Evolutionary conservation across 2,888 invertebrate species (phyloP).

Genomic region (Chironomus riparius): DNA sequence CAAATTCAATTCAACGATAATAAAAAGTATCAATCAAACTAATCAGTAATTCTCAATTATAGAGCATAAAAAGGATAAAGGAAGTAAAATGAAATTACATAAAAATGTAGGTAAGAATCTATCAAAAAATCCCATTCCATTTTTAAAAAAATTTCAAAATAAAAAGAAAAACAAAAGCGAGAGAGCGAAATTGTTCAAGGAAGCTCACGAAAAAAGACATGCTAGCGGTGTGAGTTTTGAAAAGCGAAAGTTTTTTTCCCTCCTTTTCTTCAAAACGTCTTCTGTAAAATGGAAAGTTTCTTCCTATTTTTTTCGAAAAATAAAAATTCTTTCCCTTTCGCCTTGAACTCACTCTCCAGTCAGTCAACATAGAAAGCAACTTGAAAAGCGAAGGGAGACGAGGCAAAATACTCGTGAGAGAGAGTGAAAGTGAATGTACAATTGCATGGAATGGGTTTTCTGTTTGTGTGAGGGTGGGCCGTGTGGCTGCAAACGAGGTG

Average conservation of each 20-base stretch:
- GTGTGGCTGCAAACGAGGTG: neutral
- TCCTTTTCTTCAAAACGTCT: neutral
- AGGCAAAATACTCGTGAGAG: neutral
- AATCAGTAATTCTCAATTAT: neutral
- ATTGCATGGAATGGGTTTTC: neutral
- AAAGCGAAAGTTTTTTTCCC: constrained; percentile 22
- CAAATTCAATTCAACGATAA: no score
- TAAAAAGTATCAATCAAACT: no score
- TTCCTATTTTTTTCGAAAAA: neutral
- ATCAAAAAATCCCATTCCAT: neutral
- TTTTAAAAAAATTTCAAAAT: no score
- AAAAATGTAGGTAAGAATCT: neutral
- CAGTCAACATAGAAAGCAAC: neutral
- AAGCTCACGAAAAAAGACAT: constrained; percentile 9
- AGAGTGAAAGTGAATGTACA: constrained; percentile 22
- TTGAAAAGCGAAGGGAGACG: neutral
- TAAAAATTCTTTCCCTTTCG: neutral
- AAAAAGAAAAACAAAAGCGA: neutral
- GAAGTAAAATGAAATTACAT: neutral
- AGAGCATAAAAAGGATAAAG: neutral
- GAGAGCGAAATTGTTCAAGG: neutral
- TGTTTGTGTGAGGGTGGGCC: neutral
- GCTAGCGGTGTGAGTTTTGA: constrained; percentile 11
- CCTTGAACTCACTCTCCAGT: constrained; percentile 16
- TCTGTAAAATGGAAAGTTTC: constrained; percentile 18